Evolutionary conservation across 2,888 invertebrate species (phyloP).

Genomic region (Drosophila ezoana): DNA sequence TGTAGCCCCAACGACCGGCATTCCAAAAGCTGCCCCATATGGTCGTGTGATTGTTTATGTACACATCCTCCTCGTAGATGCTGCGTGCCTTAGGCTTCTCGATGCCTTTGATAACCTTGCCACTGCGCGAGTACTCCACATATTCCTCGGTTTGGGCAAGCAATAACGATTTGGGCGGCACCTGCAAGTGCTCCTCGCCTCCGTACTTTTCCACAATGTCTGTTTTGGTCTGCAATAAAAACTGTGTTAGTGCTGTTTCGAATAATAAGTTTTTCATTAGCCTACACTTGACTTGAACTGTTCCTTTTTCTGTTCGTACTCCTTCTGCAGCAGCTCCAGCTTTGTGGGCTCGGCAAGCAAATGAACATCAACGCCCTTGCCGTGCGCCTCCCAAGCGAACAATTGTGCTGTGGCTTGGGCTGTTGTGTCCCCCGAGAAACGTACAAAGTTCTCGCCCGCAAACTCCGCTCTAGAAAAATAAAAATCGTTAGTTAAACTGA

Average conservation of each 20-base stretch:
- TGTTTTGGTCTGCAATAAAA: conserved; percentile 88
- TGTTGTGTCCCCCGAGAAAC: conserved; percentile 97
- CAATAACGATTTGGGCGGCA: conserved; percentile 92
- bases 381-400: conserved; percentile 99
- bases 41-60: conserved; percentile 95
- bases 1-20: conserved; percentile 97
- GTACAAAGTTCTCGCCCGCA: conserved; percentile 97
- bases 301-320: conserved; percentile 95
- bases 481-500: neutral
- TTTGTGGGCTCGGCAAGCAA: conserved; percentile 99
- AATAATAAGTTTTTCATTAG: neutral
- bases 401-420: conserved; percentile 95
- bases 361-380: conserved; percentile 96
- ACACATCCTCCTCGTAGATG: conserved; percentile 97
- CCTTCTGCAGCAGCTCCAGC: conserved; percentile 94
- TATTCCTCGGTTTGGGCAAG: conserved; percentile 98
- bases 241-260: neutral
- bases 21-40: conserved; percentile 99
- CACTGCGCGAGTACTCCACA: conserved; percentile 97
- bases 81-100: conserved; percentile 94
- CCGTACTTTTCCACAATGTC: conserved; percentile 97
- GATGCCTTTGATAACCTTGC: conserved; percentile 93
- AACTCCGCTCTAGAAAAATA: conserved; percentile 87
- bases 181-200: conserved; percentile 95
- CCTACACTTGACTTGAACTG: conserved; percentile 90